Percentiles rank a stretch among this genome's conserved stretches.
Evolutionary conservation across 1,140 invertebrate genomes (phyloP).

Genomic region (Zeugodacus cucurbitae): DNA sequence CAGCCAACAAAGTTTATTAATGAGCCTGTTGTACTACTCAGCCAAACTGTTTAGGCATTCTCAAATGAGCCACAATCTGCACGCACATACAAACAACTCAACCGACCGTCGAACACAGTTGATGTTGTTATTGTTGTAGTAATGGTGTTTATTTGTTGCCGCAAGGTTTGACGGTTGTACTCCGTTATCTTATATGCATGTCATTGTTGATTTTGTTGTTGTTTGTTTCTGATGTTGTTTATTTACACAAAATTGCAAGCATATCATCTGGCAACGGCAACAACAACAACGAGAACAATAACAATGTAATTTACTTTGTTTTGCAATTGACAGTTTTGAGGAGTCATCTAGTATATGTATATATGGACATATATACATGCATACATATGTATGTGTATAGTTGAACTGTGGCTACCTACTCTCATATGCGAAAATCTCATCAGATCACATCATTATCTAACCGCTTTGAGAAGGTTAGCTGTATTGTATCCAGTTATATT

Average conservation of each 20-base stretch:
- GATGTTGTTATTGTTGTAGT: not conserved
- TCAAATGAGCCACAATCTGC: not conserved
- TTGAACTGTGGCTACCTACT: not conserved
- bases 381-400: not conserved
- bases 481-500: too few relatives aligned
- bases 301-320: too few relatives aligned
- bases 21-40: not conserved
- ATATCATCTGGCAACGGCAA: too few relatives aligned
- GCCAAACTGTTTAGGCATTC: not conserved
- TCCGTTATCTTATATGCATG: not conserved
- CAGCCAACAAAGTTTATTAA: constrained; percentile 17
- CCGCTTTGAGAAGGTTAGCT: too few relatives aligned
- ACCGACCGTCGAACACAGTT: not conserved
- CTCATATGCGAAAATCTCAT: not conserved
- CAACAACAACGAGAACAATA: too few relatives aligned
- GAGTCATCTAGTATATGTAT: too few relatives aligned
- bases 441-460: too few relatives aligned
- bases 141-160: not conserved
- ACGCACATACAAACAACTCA: too few relatives aligned
- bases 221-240: too few relatives aligned
- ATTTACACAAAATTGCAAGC: too few relatives aligned
- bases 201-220: too few relatives aligned
- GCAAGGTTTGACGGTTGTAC: not conserved
- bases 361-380: not conserved
- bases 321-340: too few relatives aligned